Base-by-base conservation (phyloP, 23 tunicate species). In the Halocynthia roretzi region DNA sequence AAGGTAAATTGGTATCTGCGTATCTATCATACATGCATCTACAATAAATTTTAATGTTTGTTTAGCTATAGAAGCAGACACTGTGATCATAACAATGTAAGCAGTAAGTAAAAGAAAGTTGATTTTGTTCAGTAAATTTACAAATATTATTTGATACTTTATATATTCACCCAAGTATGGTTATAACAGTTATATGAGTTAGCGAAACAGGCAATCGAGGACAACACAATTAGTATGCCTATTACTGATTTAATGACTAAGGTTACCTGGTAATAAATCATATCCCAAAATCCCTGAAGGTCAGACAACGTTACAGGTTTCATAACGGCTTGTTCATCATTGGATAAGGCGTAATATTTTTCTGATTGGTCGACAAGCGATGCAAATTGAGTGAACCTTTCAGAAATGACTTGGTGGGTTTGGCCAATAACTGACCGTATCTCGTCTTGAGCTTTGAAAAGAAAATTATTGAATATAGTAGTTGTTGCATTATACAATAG, bases 281-380 rank as follows among this genome's bases (percentile, higher is more conserved):
- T 91, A 70, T 91, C 97, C 97, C 97, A 91, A 71, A 91, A 91
- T 10, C 97, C 97, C 50, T 85, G 90, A 55, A 91, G 52, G 65
- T 91, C 97, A 21, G 87, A 81, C 8, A 77, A n/a, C 23, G 77
- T 77, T 52, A 91, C 86, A 6, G 86, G 80, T 77, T 74, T 74
- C 11, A 44, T 54, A 68, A 15, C 21, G 15, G 49, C 76, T n/a
- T 69, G 56, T 8, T 77, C 11, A 66, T 74, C 76, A 53, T 56
- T 22, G 50, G 78, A 10, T 17, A 31, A 50, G 8, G 12, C 48
- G 19, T 56, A 51, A 52, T 70, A 62, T 8, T 81, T 81, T 31
- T 81, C 90, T 9, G 97, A 88, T 71, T 71, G 80, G 49, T 85
- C 86, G 23, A 91, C 61, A 19, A 91, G 84, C 18, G 53, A 64